Evolutionary conservation across 2,888 invertebrate species (phyloP).

Genomic region (Ametastegia equiseti): DNA sequence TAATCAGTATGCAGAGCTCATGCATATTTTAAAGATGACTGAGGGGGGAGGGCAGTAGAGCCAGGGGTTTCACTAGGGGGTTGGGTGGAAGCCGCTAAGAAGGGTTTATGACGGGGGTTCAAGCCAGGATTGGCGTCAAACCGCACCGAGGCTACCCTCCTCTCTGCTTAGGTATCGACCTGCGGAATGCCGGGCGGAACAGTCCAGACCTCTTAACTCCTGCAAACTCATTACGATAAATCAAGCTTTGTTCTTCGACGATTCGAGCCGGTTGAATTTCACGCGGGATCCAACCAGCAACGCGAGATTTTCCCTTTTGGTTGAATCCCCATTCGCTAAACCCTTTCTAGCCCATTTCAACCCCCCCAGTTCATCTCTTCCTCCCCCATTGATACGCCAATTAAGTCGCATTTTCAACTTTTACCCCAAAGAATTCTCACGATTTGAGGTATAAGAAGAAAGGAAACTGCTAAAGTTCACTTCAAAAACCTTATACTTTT

Average conservation of each 20-base stretch:
- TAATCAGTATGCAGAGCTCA: slow-evolving; percentile 74
- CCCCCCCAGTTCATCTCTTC: too few species aligned
- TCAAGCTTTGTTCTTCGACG: slow-evolving; percentile 76
- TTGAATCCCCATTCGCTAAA: not conserved
- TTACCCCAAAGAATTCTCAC: not conserved
- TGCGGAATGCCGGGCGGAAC: slow-evolving; percentile 50
- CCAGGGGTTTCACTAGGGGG: slow-evolving; percentile 62
- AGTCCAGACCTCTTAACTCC: slow-evolving; percentile 74
- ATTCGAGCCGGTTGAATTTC: slow-evolving; percentile 69
- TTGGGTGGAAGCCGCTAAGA: slow-evolving; percentile 70
- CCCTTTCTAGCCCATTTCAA: not conserved
- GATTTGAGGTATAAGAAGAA: too few species aligned
- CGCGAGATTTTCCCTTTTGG: slow-evolving; percentile 26
- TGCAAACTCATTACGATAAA: slow-evolving; percentile 76
- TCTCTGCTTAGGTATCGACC: slow-evolving; percentile 67
- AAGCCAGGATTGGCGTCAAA: slow-evolving; percentile 75
- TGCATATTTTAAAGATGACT: slow-evolving; percentile 70
- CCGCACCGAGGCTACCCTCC: slow-evolving; percentile 66
- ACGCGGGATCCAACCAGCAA: slow-evolving; percentile 55
- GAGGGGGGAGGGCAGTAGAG: not conserved
- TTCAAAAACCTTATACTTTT: not conserved
- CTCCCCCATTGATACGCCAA: not conserved
- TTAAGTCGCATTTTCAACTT: not conserved
- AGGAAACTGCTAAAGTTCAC: not conserved
- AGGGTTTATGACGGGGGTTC: slow-evolving; percentile 76